These are phyloP conservation scores for Vanessa tameamea DNA, from an alignment of 1,140 invertebrate genomes.

Conservation along the genomic window DNA sequence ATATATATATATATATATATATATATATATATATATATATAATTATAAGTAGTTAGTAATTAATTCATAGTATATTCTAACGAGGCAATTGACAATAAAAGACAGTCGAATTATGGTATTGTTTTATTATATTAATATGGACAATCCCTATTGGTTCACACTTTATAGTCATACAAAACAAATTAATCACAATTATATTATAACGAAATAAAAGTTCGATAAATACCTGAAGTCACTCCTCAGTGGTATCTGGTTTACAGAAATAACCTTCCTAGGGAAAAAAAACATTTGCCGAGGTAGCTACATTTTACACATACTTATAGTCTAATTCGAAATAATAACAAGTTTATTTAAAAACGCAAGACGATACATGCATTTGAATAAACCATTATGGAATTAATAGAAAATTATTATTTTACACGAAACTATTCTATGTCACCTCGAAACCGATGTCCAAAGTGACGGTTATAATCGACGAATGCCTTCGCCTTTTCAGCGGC, in stretches of 20 bases:
- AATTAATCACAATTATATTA: constrained; percentile 46
- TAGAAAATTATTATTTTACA: constrained; percentile 48
- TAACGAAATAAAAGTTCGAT: constrained; percentile 65
- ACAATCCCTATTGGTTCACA: constrained; percentile 62
- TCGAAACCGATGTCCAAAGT: constrained; percentile 57
- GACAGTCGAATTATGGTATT: constrained; percentile 21
- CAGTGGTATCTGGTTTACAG: constrained; percentile 70
- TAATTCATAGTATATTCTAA: not conserved
- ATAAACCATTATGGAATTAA: constrained; percentile 39
- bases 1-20: too few species aligned
- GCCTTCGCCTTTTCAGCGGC: constrained; percentile 47
- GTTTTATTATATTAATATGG: constrained; percentile 45
- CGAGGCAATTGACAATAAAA: constrained; percentile 37
- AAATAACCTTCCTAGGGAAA: constrained; percentile 64
- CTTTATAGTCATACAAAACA: constrained; percentile 52
- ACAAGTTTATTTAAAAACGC: constrained; percentile 52
- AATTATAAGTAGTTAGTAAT: too few species aligned
- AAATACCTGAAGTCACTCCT: constrained; percentile 77
- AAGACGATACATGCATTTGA: constrained; percentile 63
- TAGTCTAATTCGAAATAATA: constrained; percentile 54
- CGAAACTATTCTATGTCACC: constrained; percentile 71
- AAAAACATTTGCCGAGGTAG: constrained; percentile 57
- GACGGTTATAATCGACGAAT: constrained; percentile 28
- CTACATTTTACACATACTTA: constrained; percentile 59
- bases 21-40: too few species aligned